Percentiles rank a stretch among this genome's conserved stretches.
Evolutionary conservation across 37 sponge, comb jelly and placozoan species (phyloP).

Genomic region (Theonella swinhoei): DNA sequence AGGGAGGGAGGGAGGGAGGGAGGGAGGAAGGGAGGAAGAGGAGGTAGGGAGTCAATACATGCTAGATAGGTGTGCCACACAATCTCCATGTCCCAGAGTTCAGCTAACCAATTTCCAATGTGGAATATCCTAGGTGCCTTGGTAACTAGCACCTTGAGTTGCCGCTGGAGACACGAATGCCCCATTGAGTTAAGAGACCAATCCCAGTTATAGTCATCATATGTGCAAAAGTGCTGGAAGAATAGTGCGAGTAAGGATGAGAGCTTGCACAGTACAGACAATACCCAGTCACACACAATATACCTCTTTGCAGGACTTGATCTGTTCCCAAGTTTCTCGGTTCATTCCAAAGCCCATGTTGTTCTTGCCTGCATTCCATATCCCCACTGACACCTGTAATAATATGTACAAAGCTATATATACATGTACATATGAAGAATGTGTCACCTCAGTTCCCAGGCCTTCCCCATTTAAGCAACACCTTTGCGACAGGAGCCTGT

Average conservation of each 20-base stretch:
- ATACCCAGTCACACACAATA: not conserved
- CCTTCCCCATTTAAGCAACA: no score
- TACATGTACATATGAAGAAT: not conserved
- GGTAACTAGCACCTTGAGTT: conserved; percentile 53
- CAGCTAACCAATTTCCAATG: conserved; percentile 78
- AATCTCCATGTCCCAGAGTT: not conserved
- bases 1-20: not conserved
- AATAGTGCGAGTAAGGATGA: not conserved
- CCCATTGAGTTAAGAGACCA: conserved; percentile 77
- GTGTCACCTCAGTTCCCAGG: not conserved
- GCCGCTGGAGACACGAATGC: conserved; percentile 37
- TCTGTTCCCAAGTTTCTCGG: conserved; percentile 61
- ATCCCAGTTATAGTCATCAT: conserved; percentile 97
- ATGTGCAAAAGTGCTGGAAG: conserved; percentile 66
- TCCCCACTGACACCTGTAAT: conserved; percentile 23
- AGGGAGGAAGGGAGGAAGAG: not conserved
- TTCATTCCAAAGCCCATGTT: conserved; percentile 94
- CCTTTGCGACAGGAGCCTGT: no score
- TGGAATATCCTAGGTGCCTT: conserved; percentile 76
- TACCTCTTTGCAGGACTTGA: conserved; percentile 68
- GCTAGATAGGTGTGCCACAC: no score
- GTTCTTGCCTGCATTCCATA: conserved; percentile 81
- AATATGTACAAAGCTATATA: no score
- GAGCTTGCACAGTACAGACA: not conserved
- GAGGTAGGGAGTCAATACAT: not conserved